phyloP scores from a whole-genome alignment of 2,888 invertebrate genomes.

The Girardia tigrina region DNA sequence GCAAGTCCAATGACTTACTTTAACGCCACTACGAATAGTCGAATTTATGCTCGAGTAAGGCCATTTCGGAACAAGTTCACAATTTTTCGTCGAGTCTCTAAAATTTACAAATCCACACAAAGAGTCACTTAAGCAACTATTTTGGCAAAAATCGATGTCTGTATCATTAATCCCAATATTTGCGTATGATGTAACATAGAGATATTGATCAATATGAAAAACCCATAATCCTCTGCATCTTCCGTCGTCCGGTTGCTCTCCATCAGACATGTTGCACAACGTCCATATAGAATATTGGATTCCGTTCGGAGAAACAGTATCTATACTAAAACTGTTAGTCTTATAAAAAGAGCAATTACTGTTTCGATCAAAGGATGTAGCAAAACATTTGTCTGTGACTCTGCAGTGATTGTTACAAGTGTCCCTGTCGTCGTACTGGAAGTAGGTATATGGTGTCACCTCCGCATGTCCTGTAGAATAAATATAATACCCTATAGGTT shows the following conservation, averaged over 20 bases:
- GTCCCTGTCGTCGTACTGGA: background rate
- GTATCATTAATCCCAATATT: background rate
- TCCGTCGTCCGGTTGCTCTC: background rate
- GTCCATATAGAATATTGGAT: background rate
- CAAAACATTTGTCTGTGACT: background rate
- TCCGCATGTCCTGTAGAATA: background rate
- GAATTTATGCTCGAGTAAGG: background rate
- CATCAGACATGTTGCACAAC: background rate
- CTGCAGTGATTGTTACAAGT: background rate
- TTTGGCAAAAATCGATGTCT: background rate
- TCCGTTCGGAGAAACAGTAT: background rate
- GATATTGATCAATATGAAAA: background rate
- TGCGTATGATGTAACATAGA: background rate
- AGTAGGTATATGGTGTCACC: background rate
- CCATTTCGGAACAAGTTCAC: background rate
- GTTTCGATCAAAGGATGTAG: background rate
- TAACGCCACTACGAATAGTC: background rate
- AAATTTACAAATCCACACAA: conserved; percentile 1
- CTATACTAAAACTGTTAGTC: background rate
- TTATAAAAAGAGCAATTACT: background rate
- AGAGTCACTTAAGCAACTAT: background rate
- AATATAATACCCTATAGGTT: background rate
- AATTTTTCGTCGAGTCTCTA: too few species aligned
- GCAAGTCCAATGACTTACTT: background rate
- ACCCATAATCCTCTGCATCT: background rate